Conservation (phyloP, 2,797 vertebrate species). For the Xiphorhynchus erythropygius region DNA sequence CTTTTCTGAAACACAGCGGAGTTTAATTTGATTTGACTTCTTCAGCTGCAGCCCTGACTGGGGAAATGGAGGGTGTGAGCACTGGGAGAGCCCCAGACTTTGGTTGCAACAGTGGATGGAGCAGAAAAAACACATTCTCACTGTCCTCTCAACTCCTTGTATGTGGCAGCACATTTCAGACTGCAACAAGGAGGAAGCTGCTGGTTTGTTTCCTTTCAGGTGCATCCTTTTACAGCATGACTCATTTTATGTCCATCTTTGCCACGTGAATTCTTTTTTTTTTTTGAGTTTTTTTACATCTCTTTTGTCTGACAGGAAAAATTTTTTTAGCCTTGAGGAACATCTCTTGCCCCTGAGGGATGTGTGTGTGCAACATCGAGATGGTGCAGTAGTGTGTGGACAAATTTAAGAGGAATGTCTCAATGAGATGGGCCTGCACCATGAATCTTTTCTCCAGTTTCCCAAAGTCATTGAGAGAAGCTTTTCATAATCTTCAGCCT, state of each 20-base stretch:
- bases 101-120: neutral
- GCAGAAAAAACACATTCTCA: neutral
- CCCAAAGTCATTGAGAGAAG: neutral
- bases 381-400: neutral
- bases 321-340: neutral
- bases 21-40: neutral
- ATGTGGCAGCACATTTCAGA: neutral
- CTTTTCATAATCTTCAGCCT: neutral
- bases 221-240: neutral
- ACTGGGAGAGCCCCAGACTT: neutral
- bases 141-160: neutral
- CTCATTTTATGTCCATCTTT: neutral
- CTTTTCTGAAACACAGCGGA: neutral
- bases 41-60: neutral
- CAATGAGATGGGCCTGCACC: neutral
- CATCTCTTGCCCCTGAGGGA: neutral
- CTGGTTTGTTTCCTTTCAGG: constrained; percentile 8
- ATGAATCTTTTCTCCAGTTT: neutral
- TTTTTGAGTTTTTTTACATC: too few relatives aligned
- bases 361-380: neutral
- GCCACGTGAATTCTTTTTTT: rapidly evolving
- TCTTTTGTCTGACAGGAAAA: neutral
- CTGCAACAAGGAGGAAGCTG: neutral
- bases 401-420: neutral
- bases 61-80: neutral